A percentile compares a stretch with the other conserved stretches of the same genome.
These are phyloP conservation scores for Stichopus horrens DNA, from an alignment of 53 echinoderm and acorn worm species.

Conservation along the genomic window DNA sequence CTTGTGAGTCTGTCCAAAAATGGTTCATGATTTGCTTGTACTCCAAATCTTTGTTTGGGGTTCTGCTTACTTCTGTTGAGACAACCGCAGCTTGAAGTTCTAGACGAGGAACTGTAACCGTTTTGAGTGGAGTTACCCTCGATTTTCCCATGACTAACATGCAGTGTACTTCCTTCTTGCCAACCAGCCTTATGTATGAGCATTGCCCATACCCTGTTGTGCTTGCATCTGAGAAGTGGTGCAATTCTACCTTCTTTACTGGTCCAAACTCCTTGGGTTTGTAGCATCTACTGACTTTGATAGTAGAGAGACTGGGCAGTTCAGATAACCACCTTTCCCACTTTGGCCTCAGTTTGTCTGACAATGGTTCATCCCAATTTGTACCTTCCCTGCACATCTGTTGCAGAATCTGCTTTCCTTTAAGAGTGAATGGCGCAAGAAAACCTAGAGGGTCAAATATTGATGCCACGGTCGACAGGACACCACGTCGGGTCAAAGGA, in stretches of 20 bases:
- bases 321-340: slow-evolving; percentile 58
- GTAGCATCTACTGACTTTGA: slow-evolving; percentile 49
- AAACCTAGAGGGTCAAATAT: slow-evolving; percentile 61
- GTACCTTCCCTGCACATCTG: slow-evolving; percentile 35
- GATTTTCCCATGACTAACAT: slow-evolving; percentile 57
- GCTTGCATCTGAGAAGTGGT: slow-evolving; percentile 68
- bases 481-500: slow-evolving; percentile 47
- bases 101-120: slow-evolving; percentile 52
- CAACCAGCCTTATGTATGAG: slow-evolving; percentile 40
- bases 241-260: slow-evolving; percentile 35
- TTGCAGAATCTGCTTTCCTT: slow-evolving; percentile 50
- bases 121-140: slow-evolving; percentile 55
- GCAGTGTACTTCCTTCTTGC: slow-evolving; percentile 47
- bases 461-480: slow-evolving; percentile 59
- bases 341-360: slow-evolving; percentile 15
- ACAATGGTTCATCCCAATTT: slow-evolving; percentile 56
- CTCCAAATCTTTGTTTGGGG: slow-evolving; percentile 54
- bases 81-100: slow-evolving; percentile 62
- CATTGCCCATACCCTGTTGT: slow-evolving; percentile 58
- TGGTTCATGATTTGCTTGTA: not conserved
- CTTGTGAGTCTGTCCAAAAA: slow-evolving; percentile 66
- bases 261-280: slow-evolving; percentile 34
- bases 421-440: slow-evolving; percentile 44
- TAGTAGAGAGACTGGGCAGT: slow-evolving; percentile 8
- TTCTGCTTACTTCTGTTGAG: slow-evolving; percentile 45